Conservation (phyloP, 2,797 vertebrate species). For the Dendrocincla tyrannina region DNA sequence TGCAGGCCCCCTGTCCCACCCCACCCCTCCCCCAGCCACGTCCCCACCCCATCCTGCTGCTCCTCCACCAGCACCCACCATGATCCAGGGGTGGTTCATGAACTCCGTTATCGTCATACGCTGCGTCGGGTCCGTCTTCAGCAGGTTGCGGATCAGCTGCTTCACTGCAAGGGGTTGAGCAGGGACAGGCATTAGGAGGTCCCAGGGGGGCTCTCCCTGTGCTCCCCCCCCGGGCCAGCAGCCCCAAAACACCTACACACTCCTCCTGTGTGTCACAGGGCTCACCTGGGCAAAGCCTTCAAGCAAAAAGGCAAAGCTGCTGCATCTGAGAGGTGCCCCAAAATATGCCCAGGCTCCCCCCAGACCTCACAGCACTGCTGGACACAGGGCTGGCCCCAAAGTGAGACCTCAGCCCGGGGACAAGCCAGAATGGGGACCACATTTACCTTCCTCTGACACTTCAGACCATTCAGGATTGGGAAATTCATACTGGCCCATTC, state of each 20-base stretch:
- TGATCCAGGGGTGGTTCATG: slow-evolving; percentile 99
- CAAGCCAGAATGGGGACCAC: accelerated
- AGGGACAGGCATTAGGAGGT: neutral
- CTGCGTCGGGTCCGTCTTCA: slow-evolving; percentile 96
- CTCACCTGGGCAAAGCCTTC: neutral
- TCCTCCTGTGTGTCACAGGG: neutral
- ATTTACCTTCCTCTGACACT: slow-evolving; percentile 93
- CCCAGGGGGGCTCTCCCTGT: neutral
- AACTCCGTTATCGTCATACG: slow-evolving; percentile 98
- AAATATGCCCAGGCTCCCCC: accelerated
- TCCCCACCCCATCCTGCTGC: accelerated
- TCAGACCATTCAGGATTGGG: slow-evolving; percentile 96
- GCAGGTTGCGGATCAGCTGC: slow-evolving; percentile 91
- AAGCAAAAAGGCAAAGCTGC: neutral
- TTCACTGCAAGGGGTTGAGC: slow-evolving; percentile 80
- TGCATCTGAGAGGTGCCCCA: neutral
- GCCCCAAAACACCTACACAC: accelerated
- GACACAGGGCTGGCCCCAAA: neutral
- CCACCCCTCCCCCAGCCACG: no score
- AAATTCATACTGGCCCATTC: slow-evolving; percentile 96
- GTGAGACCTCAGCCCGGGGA: neutral
- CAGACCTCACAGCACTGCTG: accelerated
- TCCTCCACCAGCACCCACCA: slow-evolving; percentile 75
- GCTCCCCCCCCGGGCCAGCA: neutral
- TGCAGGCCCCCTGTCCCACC: neutral